Conservation (phyloP, 2,888 invertebrate species). For the Drepana falcataria region DNA sequence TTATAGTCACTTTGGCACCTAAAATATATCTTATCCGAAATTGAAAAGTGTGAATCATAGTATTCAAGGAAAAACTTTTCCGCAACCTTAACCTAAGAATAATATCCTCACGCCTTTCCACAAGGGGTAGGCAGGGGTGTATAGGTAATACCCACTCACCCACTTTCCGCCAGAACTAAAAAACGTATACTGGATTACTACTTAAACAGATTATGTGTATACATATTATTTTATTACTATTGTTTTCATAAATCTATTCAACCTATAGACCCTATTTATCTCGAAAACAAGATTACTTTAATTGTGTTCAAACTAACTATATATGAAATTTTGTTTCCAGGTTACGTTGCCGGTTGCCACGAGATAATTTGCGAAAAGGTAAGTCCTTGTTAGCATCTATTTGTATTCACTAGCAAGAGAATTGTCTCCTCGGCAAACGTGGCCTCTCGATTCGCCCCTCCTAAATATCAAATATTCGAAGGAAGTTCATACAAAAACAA, state of each 20-base stretch:
- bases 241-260: neutral
- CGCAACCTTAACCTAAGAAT: too few relatives aligned
- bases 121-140: too few relatives aligned
- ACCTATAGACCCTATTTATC: slow-evolving; percentile 24
- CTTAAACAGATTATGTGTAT: too few relatives aligned
- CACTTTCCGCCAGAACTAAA: too few relatives aligned
- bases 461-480: slow-evolving; percentile 25
- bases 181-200: too few relatives aligned
- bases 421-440: slow-evolving; percentile 18
- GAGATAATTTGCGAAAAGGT: slow-evolving; percentile 72
- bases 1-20: too few relatives aligned
- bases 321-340: slow-evolving; percentile 61
- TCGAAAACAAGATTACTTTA: slow-evolving; percentile 25
- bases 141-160: too few relatives aligned
- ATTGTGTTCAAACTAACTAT: slow-evolving; percentile 33
- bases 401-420: slow-evolving; percentile 56
- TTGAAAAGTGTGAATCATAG: too few relatives aligned
- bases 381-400: slow-evolving; percentile 54
- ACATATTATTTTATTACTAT: neutral
- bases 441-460: slow-evolving; percentile 27
- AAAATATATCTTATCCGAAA: too few relatives aligned
- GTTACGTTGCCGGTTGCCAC: slow-evolving; percentile 56
- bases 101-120: too few relatives aligned
- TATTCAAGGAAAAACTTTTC: too few relatives aligned
- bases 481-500: slow-evolving; percentile 19